Conservation (phyloP, 2,797 vertebrate genomes). For the Lagorchestes hirsutus region DNA sequence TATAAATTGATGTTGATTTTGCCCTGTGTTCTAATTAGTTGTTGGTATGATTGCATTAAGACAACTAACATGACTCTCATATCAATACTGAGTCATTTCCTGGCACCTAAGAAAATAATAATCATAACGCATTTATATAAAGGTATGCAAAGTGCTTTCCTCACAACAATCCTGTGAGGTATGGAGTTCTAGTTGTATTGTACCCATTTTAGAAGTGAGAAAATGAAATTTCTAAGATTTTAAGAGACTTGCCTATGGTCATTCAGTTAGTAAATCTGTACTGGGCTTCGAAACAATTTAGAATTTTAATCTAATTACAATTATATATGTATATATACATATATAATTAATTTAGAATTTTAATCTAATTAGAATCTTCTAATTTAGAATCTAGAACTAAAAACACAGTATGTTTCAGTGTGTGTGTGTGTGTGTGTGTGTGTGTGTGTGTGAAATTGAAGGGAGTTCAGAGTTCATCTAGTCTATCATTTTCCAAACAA, state of each 20-base stretch:
- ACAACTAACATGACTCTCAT: background rate
- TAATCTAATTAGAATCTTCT: too few relatives aligned
- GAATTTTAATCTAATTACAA: too few relatives aligned
- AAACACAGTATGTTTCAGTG: background rate
- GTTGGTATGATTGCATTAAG: background rate
- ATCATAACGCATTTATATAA: background rate
- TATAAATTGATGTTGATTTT: background rate
- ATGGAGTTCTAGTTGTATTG: background rate
- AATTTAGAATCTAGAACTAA: background rate
- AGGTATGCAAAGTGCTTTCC: background rate
- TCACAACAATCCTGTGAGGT: background rate
- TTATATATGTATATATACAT: too few relatives aligned
- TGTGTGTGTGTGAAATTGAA: background rate
- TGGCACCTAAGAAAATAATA: background rate
- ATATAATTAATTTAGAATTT: too few relatives aligned
- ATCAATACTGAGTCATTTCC: background rate
- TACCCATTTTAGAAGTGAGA: background rate
- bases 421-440: background rate
- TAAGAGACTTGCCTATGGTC: background rate
- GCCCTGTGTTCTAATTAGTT: background rate
- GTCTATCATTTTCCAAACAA: background rate
- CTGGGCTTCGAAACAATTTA: background rate
- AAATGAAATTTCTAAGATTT: background rate
- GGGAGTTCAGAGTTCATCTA: background rate
- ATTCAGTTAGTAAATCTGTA: background rate